These are phyloP conservation scores for Epinephelus awoara DNA, from an alignment of 2,797 vertebrate species.

Conservation along the genomic window DNA sequence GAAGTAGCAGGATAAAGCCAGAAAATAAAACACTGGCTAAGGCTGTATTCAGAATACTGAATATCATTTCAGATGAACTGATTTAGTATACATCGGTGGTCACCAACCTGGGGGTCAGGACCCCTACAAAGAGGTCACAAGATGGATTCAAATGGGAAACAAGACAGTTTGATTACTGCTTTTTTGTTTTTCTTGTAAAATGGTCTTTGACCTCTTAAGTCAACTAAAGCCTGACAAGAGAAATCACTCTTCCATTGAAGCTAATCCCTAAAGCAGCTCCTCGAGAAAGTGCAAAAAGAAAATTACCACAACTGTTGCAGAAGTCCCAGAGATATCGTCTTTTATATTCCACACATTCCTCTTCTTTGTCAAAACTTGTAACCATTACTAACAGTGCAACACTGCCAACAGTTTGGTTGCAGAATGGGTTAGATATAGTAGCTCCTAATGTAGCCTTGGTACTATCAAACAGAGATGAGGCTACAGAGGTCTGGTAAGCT, in stretches of 20 bases:
- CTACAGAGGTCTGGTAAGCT: no score
- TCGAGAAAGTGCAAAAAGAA: no score
- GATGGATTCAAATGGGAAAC: neutral
- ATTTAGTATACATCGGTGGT: neutral
- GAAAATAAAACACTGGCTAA: constrained; percentile 1
- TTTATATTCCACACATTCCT: no score
- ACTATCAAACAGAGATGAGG: no score
- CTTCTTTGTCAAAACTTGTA: no score
- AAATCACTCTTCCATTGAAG: neutral
- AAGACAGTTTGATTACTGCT: neutral
- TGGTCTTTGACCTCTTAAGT: neutral
- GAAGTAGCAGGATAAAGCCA: constrained; percentile 10
- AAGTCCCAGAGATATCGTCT: no score
- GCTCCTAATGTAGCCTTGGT: no score
- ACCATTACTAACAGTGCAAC: no score
- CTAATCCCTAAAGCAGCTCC: neutral
- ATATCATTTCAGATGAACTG: neutral
- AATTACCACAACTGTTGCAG: no score
- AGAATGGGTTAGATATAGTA: no score
- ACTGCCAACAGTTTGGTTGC: no score
- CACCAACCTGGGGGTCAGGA: neutral
- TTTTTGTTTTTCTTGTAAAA: neutral
- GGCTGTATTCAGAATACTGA: constrained; percentile 4
- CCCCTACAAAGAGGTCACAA: neutral
- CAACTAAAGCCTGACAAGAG: neutral